Evolutionary conservation across 2,113 vertebrate species (phyloP), one percentile per base, ranked within the genome.

Genomic region (Columbina picui): DNA sequence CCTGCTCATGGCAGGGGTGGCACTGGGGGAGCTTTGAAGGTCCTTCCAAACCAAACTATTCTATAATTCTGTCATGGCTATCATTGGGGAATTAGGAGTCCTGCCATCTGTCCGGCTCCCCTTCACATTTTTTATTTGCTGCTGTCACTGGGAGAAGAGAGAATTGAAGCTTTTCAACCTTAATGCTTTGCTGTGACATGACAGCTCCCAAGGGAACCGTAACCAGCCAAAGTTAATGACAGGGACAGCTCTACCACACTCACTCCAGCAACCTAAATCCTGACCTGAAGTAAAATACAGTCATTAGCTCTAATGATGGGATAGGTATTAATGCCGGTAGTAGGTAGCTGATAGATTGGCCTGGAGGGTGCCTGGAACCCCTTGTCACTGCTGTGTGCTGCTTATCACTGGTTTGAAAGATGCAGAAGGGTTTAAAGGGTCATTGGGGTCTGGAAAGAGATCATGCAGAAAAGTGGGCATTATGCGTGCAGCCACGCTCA

Each of bases 181-280:
- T 6, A 10, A 32, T 29, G 64, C 41, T 64, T 55, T 52, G 29
- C 21, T 22, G 60, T 84, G 68, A 57, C 20, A 10, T 53, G 34
- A 57, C 30, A 57, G 4, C 6, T 89, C 87, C 69, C 38, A 4
- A 20, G n/a, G 73, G 74, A 69, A 14, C 29, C 27, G 26, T 11
- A 50, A 7, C 14, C 0, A 0, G 26, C 14, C 53, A 6, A 0
- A 1, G 61, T 60, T 68, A 38, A 5, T n/a, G 90, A 53, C n/a
- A 52, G 43, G 63, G 34, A 74, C 41, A 63, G n/a, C 34, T 94
- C 64, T 38, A 5, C 15, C 50, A 65, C 29, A 0, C 47, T 25
- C 36, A 32, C 39, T 65, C 14, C 55, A 74, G 49, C n/a, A 88
- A 78, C 83, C 30, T 61, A 7, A 77, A 77, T 26, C 55, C 30